A percentile compares a stretch with the other conserved stretches of the same genome.
phyloP scores from a whole-genome alignment of 2,888 invertebrate genomes.

The Hemistola chrysoprasaria region DNA sequence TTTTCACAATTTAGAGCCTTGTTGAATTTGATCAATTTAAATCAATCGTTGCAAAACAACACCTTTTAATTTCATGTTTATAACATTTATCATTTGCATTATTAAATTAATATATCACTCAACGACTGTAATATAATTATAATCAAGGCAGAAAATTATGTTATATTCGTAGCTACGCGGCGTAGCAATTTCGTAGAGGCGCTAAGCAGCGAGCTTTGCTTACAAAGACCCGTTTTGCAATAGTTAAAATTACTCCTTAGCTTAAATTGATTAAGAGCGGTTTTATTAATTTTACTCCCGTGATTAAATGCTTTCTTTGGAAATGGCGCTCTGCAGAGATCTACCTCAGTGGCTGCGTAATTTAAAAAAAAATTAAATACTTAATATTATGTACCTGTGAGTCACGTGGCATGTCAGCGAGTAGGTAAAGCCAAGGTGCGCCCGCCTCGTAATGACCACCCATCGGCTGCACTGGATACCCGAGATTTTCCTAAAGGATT shows the following conservation, averaged over 20 bases:
- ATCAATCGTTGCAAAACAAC: not conserved
- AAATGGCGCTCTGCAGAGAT: too few relatives aligned
- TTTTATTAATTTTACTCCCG: not conserved
- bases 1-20: constrained; percentile 7
- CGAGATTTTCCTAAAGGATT: constrained; percentile 52
- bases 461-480: constrained; percentile 76
- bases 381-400: constrained; percentile 75
- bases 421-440: constrained; percentile 66
- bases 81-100: too few relatives aligned
- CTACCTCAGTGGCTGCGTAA: too few relatives aligned
- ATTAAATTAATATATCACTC: too few relatives aligned
- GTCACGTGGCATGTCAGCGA: constrained; percentile 65
- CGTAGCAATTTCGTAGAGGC: constrained; percentile 18
- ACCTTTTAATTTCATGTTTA: too few relatives aligned
- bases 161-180: constrained; percentile 5
- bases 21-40: constrained; percentile 17
- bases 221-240: constrained; percentile 1
- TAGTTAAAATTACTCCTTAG: not conserved
- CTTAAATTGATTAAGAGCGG: constrained; percentile 1
- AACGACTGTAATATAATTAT: too few relatives aligned
- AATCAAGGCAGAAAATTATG: too few relatives aligned
- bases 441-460: constrained; percentile 72
- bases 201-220: constrained; percentile 6
- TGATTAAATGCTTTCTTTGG: not conserved
- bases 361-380: too few relatives aligned